Percentiles rank a stretch among this genome's conserved stretches.
Conservation (phyloP, 2,888 invertebrate species). For the Cataglyphis rosenhaueri region DNA sequence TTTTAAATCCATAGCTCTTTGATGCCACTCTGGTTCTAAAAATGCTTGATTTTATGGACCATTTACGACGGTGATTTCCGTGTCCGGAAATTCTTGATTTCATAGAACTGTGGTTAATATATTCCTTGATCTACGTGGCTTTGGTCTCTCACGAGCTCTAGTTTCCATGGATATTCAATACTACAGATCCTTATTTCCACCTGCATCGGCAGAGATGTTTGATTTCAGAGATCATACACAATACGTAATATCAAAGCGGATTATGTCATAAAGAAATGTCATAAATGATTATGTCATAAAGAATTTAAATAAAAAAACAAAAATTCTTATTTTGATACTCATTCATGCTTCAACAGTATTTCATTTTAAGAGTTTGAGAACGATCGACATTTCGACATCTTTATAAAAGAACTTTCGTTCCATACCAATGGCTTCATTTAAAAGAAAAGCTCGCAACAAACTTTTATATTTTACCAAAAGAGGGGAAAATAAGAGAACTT, state of each 20-base stretch:
- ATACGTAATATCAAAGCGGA: not conserved
- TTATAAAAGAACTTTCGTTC: constrained; percentile 47
- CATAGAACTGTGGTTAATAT: constrained; percentile 27
- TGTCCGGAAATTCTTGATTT: constrained; percentile 34
- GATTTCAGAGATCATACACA: not conserved
- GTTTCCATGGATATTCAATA: constrained; percentile 44
- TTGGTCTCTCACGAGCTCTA: constrained; percentile 16
- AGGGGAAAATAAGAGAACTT: constrained; percentile 44
- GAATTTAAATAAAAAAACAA: constrained; percentile 4
- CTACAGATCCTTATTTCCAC: constrained; percentile 27
- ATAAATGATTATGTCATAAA: not conserved
- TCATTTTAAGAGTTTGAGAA: not conserved
- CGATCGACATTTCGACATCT: constrained; percentile 33
- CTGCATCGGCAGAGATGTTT: constrained; percentile 1
- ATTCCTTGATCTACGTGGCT: constrained; percentile 44
- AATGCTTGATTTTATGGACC: constrained; percentile 18
- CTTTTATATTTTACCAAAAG: constrained; percentile 48
- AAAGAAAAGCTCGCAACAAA: constrained; percentile 43
- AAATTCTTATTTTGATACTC: not conserved
- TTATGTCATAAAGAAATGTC: too few relatives aligned
- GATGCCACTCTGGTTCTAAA: not conserved
- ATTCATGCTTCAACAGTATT: constrained; percentile 11
- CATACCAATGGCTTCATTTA: constrained; percentile 54
- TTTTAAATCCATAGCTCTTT: constrained; percentile 20
- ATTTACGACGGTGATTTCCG: constrained; percentile 30